Evolutionary conservation across 2,113 vertebrate species (phyloP), one percentile per base, ranked within the genome.

Genomic region (Alaudala cheleensis): DNA sequence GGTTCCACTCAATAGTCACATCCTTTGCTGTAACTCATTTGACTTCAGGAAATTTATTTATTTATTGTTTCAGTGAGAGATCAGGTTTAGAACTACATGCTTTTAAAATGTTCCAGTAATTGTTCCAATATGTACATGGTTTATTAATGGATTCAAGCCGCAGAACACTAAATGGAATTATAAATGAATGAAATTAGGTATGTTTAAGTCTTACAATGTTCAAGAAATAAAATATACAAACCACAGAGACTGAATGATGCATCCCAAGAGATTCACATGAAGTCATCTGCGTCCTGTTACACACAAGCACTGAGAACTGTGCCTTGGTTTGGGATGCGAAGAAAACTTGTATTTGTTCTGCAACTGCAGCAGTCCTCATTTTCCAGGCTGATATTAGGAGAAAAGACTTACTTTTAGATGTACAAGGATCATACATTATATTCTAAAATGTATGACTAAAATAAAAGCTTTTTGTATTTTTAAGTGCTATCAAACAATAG

Each of bases 371-470:
- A 70, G 88, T 82, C 76, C 44, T 93, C 96, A 98, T 97, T 88
- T 96, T 96, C 98, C 98, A 98, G 70, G 82, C 98, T 98, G 79
- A 42, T 94, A 93, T 83, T 40, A 84, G 82, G 50, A 10, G 39
- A 42, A 74, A 86, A 96, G 49, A 86, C 14, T 73, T 72, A 50
- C 4, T 84, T 95, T 95, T 87, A 94, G 76, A 87, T 60, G 19
- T 69, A 53, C 53, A 74, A 65, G 21, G 34, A 89, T 3, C 12
- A 45, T 20, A 40, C 11, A 84, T 28, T 42, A 51, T 73, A 56
- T 53, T 67, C 29, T 58, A 85, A 83, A 62, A 49, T 64, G 13
- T 57, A 33, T 62, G 47, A 22, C 39, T 81, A 82, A 86, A 93
- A 88, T 69, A 90, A 86, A 90, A 42, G 8, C 6, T 25, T 66